Conservation (phyloP, 2,797 vertebrate genomes). For the Enteromius afrohamiltoni region DNA sequence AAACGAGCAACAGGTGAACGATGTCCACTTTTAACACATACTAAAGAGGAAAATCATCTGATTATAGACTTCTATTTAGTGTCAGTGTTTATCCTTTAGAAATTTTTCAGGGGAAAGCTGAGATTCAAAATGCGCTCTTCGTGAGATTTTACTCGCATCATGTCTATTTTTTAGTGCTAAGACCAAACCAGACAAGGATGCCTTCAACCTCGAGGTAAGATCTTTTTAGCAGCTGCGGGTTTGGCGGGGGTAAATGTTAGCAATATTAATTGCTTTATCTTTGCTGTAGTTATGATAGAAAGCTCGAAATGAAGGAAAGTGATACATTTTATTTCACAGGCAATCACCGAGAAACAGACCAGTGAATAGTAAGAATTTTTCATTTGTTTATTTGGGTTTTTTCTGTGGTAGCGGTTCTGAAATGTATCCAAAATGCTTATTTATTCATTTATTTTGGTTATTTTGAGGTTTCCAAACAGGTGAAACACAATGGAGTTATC, state of each 20-base stretch:
- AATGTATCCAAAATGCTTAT: background rate
- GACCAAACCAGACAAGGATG: background rate
- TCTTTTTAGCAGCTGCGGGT: background rate
- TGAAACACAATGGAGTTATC: slow-evolving; percentile 37
- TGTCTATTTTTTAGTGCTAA: slow-evolving; percentile 12
- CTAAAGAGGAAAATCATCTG: background rate
- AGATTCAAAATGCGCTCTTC: background rate
- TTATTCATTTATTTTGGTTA: background rate
- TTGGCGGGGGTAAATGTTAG: background rate
- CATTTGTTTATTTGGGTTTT: background rate
- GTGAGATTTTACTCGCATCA: background rate
- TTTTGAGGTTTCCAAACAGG: slow-evolving; percentile 1
- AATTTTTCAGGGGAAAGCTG: background rate
- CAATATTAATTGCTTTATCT: background rate
- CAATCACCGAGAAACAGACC: background rate
- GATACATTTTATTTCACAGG: slow-evolving; percentile 8
- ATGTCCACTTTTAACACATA: background rate
- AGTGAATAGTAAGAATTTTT: background rate
- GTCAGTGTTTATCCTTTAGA: background rate
- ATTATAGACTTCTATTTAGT: background rate
- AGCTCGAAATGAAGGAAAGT: background rate
- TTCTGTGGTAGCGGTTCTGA: background rate
- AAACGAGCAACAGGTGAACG: background rate
- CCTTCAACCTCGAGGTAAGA: slow-evolving; percentile 15
- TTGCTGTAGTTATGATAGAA: background rate